A percentile compares a stretch with the other conserved stretches of the same genome.
Conservation (phyloP, 1,140 invertebrate species). For the Drosophila tsacasi region DNA sequence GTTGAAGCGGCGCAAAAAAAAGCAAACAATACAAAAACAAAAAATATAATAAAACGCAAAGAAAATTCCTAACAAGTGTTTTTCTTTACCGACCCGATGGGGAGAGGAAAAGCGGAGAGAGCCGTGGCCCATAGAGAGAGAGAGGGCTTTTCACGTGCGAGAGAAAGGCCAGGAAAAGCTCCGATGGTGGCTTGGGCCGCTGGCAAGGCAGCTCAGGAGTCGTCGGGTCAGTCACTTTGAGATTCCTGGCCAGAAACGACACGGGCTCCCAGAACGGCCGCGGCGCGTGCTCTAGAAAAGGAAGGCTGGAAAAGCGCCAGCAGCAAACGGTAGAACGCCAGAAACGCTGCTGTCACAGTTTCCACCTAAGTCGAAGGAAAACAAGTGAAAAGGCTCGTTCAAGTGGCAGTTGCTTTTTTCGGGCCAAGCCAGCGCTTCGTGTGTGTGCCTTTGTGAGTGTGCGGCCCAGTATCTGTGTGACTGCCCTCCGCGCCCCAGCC, state of each 20-base stretch:
- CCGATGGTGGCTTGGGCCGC: constrained; percentile 29
- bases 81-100: constrained; percentile 49
- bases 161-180: constrained; percentile 44
- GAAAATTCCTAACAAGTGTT: constrained; percentile 79
- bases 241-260: constrained; percentile 73
- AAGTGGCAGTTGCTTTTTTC: constrained; percentile 70
- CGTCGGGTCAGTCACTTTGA: constrained; percentile 65
- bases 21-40: background rate
- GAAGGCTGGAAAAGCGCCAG: constrained; percentile 73
- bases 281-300: constrained; percentile 55
- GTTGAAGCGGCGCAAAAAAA: constrained; percentile 42
- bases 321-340: constrained; percentile 47
- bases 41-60: constrained; percentile 40
- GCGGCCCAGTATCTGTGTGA: constrained; percentile 34
- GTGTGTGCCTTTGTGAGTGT: constrained; percentile 35
- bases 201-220: constrained; percentile 53
- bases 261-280: constrained; percentile 18
- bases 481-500: constrained; percentile 7
- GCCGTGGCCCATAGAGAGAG: constrained; percentile 47
- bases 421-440: constrained; percentile 39
- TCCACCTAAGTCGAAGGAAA: constrained; percentile 63
- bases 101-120: constrained; percentile 19
- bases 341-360: constrained; percentile 55
- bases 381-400: constrained; percentile 72
- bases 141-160: constrained; percentile 47